These are phyloP conservation scores for Pitta sordida DNA, from an alignment of 2,113 vertebrate genomes.

Conservation along the genomic window DNA sequence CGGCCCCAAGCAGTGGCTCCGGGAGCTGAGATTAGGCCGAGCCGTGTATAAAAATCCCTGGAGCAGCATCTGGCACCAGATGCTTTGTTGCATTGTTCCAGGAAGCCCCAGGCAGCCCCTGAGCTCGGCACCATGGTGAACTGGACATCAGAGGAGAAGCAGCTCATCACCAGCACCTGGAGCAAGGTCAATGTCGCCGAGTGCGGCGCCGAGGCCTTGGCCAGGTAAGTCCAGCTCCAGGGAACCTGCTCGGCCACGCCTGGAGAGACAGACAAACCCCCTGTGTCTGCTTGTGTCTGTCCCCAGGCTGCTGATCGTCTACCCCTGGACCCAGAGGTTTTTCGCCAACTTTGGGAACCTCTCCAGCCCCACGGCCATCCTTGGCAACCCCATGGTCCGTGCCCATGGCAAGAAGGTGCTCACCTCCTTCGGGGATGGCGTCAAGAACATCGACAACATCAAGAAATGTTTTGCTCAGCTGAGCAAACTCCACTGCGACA, in stretches of 20 bases:
- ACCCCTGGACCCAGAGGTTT: constrained; percentile 85
- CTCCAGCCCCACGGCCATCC: constrained; percentile 72
- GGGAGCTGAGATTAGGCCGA: neutral
- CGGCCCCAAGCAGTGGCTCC: neutral
- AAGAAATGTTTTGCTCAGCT: constrained; percentile 75
- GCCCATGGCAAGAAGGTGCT: constrained; percentile 81
- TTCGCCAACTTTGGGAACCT: constrained; percentile 80
- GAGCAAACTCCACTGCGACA: constrained; percentile 83
- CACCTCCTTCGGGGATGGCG: constrained; percentile 77
- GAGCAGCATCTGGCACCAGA: neutral
- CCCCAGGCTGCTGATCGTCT: constrained; percentile 76
- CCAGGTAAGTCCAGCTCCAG: constrained; percentile 13
- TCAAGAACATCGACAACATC: constrained; percentile 82
- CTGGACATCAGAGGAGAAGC: constrained; percentile 66
- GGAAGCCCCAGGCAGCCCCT: neutral
- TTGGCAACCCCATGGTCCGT: constrained; percentile 72
- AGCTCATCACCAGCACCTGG: neutral
- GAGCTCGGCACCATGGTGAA: constrained; percentile 67
- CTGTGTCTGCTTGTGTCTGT: neutral
- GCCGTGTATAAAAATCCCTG: neutral
- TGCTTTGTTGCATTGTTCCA: neutral
- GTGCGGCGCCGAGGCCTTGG: constrained; percentile 52
- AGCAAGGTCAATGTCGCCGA: neutral
- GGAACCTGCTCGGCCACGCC: accelerated
- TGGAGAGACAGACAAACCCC: accelerated